phyloP scores from a whole-genome alignment of 2,888 invertebrate species.

The Apamea monoglypha region DNA sequence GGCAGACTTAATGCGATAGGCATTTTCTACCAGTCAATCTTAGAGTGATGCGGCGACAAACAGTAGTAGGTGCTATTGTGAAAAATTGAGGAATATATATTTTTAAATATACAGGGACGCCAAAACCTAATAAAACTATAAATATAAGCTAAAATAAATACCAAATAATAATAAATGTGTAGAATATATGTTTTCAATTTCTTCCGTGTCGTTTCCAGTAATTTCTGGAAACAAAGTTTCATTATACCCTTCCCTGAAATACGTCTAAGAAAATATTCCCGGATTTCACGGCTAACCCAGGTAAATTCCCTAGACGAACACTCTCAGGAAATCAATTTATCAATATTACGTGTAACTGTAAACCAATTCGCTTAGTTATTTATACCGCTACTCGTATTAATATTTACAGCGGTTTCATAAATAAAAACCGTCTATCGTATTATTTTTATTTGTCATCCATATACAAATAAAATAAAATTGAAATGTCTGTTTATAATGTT shows the following conservation, averaged over 20 bases:
- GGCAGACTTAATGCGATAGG: too few species aligned
- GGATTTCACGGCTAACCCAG: slow-evolving; percentile 12
- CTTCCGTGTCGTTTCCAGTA: not conserved
- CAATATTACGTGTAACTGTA: slow-evolving; percentile 26
- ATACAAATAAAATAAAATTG: too few species aligned
- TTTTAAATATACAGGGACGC: too few species aligned
- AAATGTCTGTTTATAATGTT: too few species aligned
- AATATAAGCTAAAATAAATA: too few species aligned
- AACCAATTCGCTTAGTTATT: slow-evolving; percentile 30
- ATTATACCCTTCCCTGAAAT: not conserved
- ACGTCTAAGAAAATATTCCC: not conserved
- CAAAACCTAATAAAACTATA: too few species aligned
- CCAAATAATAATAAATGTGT: too few species aligned
- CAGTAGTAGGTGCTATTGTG: too few species aligned
- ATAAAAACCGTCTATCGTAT: slow-evolving; percentile 10
- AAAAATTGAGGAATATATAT: too few species aligned
- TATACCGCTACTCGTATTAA: slow-evolving; percentile 15
- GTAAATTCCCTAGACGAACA: slow-evolving; percentile 34
- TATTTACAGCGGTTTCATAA: slow-evolving; percentile 7
- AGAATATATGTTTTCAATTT: not conserved
- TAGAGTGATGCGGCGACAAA: too few species aligned
- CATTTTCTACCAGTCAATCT: too few species aligned
- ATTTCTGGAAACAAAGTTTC: not conserved
- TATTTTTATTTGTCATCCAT: not conserved
- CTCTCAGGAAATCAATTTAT: slow-evolving; percentile 54